Percentiles rank a stretch among this genome's conserved stretches.
Evolutionary conservation across 1,140 invertebrate species (phyloP).

Genomic region (Heterodera carotae): DNA sequence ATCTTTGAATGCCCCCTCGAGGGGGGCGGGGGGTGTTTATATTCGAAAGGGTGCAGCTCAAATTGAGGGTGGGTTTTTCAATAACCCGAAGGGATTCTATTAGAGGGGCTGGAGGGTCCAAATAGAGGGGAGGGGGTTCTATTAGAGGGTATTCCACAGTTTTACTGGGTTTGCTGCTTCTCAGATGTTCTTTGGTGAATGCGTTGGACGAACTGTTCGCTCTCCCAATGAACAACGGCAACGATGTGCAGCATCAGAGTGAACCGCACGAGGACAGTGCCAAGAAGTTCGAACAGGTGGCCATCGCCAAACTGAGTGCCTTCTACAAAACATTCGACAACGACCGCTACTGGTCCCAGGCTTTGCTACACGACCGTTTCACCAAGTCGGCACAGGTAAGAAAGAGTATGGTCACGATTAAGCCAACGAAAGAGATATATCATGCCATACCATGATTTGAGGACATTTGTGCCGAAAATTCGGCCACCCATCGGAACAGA

Average conservation of each 20-base stretch:
- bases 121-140: no score
- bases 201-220: slow-evolving; percentile 46
- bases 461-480: slow-evolving; percentile 79
- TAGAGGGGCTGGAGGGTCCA: no score
- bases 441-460: slow-evolving; percentile 30
- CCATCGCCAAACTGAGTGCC: slow-evolving; percentile 46
- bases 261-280: slow-evolving; percentile 21
- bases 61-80: no score
- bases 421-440: background rate
- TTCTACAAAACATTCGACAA: slow-evolving; percentile 57
- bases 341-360: slow-evolving; percentile 60
- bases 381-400: slow-evolving; percentile 58
- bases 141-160: no score
- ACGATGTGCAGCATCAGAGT: no score
- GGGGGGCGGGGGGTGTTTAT: no score
- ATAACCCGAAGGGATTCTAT: no score
- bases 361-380: slow-evolving; percentile 55
- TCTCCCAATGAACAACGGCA: slow-evolving; percentile 38
- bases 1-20: no score
- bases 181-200: slow-evolving; percentile 41
- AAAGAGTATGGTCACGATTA: no score
- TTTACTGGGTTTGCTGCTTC: no score
- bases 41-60: no score
- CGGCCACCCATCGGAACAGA: slow-evolving; percentile 71
- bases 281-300: slow-evolving; percentile 44